These are phyloP conservation scores for Orthonychiurus folsomi DNA, from an alignment of 2,888 invertebrate species.

Conservation along the genomic window DNA sequence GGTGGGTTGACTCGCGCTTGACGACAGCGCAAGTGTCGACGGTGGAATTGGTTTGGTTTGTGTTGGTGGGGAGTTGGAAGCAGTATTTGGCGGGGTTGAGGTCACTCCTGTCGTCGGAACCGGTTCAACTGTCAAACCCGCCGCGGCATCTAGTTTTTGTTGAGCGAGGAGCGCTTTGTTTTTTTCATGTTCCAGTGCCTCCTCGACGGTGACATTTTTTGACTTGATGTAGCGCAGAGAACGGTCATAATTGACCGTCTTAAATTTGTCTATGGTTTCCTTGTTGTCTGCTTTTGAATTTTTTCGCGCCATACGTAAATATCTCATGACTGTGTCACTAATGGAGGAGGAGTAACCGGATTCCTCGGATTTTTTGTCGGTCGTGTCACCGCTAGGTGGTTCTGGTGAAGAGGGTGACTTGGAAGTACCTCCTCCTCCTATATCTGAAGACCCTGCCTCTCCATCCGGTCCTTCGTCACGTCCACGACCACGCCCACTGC, in stretches of 20 bases:
- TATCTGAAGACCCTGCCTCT: neutral
- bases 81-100: slow-evolving; percentile 4
- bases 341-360: slow-evolving; percentile 61
- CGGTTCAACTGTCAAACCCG: neutral
- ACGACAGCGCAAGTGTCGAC: neutral
- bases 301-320: slow-evolving; percentile 76
- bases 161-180: slow-evolving; percentile 24
- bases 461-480: neutral
- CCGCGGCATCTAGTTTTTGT: neutral
- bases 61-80: slow-evolving; percentile 4
- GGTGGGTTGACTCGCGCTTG: neutral
- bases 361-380: slow-evolving; percentile 37
- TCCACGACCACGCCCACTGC: neutral
- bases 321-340: slow-evolving; percentile 75
- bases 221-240: slow-evolving; percentile 74
- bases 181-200: slow-evolving; percentile 52
- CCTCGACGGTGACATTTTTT: slow-evolving; percentile 66
- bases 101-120: slow-evolving; percentile 1
- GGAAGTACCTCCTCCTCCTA: neutral
- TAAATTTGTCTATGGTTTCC: slow-evolving; percentile 70
- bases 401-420: slow-evolving; percentile 14
- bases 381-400: slow-evolving; percentile 12
- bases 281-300: slow-evolving; percentile 63
- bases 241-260: slow-evolving; percentile 77
- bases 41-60: neutral